Conservation (phyloP, 1,140 invertebrate genomes). For the Bombus sylvicola region DNA sequence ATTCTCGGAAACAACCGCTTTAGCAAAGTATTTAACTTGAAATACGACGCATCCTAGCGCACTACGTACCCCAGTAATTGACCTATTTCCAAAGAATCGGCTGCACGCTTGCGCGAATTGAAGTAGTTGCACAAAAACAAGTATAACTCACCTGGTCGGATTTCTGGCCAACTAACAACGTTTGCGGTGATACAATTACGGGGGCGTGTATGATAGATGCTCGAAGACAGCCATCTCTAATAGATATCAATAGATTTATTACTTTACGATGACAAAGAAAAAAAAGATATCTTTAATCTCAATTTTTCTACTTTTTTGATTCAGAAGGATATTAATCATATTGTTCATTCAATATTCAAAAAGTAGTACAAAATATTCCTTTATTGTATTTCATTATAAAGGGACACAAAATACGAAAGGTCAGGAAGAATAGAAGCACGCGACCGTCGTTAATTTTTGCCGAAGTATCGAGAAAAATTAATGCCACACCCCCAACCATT, state of each 20-base stretch:
- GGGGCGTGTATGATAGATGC: not conserved
- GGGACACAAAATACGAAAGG: not conserved
- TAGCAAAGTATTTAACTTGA: not conserved
- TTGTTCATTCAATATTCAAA: not conserved
- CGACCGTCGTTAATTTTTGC: not conserved
- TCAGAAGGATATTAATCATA: not conserved
- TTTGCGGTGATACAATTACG: not conserved
- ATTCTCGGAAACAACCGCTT: not conserved
- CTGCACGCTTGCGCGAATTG: conserved; percentile 61
- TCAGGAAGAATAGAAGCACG: conserved; percentile 2
- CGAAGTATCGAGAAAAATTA: conserved; percentile 7
- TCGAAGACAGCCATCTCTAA: too few relatives aligned
- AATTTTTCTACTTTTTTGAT: not conserved
- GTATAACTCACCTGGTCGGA: not conserved
- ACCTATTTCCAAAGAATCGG: conserved; percentile 59
- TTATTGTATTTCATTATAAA: not conserved
- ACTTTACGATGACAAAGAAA: too few relatives aligned
- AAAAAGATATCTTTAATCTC: not conserved
- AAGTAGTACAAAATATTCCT: not conserved
- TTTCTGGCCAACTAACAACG: not conserved
- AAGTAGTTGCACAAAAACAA: conserved; percentile 15
- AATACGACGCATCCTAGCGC: conserved; percentile 11
- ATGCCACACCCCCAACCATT: conserved; percentile 1
- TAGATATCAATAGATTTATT: not conserved
- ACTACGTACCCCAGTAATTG: conserved; percentile 48